phyloP scores from a whole-genome alignment of 2,888 invertebrate species.

The Axea sp. region DNA sequence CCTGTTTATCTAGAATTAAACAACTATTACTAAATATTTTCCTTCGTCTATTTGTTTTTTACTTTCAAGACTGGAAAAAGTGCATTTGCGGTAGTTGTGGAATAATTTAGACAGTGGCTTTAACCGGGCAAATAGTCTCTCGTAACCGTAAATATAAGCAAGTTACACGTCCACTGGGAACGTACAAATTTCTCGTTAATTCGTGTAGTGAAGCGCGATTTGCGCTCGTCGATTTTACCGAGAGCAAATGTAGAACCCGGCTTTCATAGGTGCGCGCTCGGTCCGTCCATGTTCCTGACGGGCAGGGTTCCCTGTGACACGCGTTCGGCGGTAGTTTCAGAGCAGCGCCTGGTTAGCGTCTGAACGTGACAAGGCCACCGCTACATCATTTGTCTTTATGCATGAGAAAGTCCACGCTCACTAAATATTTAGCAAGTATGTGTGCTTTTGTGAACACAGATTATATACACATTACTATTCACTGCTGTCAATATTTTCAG shows the following conservation, averaged over 20 bases:
- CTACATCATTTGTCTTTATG: conserved; percentile 72
- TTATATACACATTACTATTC: conserved; percentile 35
- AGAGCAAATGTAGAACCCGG: conserved; percentile 53
- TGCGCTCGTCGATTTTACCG: conserved; percentile 59
- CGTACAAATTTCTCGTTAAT: conserved; percentile 60
- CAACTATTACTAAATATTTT: no score
- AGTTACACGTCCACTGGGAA: conserved; percentile 52
- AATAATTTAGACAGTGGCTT: conserved; percentile 51
- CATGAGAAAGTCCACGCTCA: conserved; percentile 71
- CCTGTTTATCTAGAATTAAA: no score
- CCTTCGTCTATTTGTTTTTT: no score
- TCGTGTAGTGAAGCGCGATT: conserved; percentile 62
- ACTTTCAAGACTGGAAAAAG: no score
- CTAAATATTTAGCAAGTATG: conserved; percentile 57
- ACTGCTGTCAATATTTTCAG: conserved; percentile 42
- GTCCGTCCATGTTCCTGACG: conserved; percentile 72
- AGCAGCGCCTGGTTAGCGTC: conserved; percentile 70
- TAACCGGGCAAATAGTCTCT: conserved; percentile 43
- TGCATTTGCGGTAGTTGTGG: no score
- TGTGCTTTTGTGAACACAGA: conserved; percentile 52
- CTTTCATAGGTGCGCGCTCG: conserved; percentile 62
- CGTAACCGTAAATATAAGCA: conserved; percentile 60
- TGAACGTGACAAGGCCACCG: conserved; percentile 74
- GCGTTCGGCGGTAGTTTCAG: conserved; percentile 65
- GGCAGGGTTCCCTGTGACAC: conserved; percentile 70